These are phyloP conservation scores for Hippolais icterina DNA, from an alignment of 2,113 vertebrate genomes.

Conservation along the genomic window DNA sequence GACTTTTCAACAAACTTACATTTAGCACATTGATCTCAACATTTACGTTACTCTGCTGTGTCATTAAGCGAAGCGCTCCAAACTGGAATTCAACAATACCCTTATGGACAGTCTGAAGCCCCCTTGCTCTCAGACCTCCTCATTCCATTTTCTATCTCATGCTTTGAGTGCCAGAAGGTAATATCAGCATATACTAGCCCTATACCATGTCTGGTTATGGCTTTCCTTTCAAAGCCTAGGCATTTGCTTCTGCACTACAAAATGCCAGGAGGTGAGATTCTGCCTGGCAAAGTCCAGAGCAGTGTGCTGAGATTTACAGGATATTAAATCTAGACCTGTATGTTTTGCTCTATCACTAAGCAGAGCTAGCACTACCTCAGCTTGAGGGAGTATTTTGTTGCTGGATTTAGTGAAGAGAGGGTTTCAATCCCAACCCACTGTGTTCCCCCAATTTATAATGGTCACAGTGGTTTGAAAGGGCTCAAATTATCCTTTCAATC, in stretches of 20 bases:
- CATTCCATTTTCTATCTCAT: accelerated
- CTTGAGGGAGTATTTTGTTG: neutral
- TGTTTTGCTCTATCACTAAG: neutral
- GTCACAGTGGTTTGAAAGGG: neutral
- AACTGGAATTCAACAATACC: neutral
- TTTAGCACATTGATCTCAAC: neutral
- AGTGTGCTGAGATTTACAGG: neutral
- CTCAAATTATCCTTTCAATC: neutral
- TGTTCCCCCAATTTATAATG: neutral
- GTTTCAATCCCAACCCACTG: neutral
- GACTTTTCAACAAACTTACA: neutral
- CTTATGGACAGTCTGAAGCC: neutral
- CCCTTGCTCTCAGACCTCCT: neutral
- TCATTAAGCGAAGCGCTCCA: neutral
- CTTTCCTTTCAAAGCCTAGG: neutral
- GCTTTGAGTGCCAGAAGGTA: neutral
- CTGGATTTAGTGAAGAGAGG: neutral
- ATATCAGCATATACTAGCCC: neutral
- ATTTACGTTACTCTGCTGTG: neutral
- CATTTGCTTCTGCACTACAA: neutral
- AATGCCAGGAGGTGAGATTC: neutral
- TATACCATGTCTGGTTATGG: neutral
- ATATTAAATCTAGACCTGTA: neutral
- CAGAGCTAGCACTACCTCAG: neutral
- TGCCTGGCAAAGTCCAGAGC: neutral